Percentiles rank a stretch among this genome's conserved stretches.
Conservation (phyloP, 2,888 invertebrate genomes). For the Dicycla oo region DNA sequence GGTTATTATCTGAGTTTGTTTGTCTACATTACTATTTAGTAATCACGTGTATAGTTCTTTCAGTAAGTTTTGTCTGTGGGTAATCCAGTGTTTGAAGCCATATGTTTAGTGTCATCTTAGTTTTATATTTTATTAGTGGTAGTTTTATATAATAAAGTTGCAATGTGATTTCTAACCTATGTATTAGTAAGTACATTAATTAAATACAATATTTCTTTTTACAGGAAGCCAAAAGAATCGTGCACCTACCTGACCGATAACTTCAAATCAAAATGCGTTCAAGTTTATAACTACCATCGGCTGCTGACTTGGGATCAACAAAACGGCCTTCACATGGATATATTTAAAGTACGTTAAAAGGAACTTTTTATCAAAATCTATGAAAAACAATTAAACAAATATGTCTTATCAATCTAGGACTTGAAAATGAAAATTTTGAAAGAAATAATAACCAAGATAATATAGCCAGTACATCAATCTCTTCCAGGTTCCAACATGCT, state of each 20-base stretch:
- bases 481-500: conserved; percentile 93
- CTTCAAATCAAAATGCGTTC: conserved; percentile 95
- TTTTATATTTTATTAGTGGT: no score
- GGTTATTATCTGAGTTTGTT: no score
- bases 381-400: not conserved
- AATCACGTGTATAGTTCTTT: no score
- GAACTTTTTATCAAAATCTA: not conserved
- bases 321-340: conserved; percentile 95
- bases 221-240: conserved; percentile 93
- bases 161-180: not conserved
- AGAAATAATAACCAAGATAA: not conserved
- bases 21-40: no score
- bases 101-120: no score
- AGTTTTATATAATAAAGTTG: not conserved
- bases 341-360: conserved; percentile 93
- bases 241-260: conserved; percentile 95
- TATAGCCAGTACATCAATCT: not conserved
- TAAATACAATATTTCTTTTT: conserved; percentile 58
- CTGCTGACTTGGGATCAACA: conserved; percentile 95
- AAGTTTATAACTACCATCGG: conserved; percentile 96
- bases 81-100: no score
- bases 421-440: not conserved
- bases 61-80: no score
- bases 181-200: not conserved
- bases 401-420: not conserved